Evolutionary conservation across 2,113 vertebrate genomes (phyloP).

Genomic region (Malurus alboscapulatus): DNA sequence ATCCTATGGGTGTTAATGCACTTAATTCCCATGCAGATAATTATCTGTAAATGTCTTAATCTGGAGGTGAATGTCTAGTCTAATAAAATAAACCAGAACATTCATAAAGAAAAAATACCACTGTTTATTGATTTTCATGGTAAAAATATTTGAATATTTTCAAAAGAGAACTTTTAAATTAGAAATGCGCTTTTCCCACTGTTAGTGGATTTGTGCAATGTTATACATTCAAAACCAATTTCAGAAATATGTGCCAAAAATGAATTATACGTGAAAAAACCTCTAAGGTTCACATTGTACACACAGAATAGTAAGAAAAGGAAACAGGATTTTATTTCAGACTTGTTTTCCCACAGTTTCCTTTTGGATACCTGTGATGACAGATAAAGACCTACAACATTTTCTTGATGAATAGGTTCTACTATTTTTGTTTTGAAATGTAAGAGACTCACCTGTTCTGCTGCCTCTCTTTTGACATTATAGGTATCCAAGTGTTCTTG

Average conservation of each 20-base stretch:
- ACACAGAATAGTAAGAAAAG: background rate
- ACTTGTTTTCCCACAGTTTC: background rate
- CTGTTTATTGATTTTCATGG: background rate
- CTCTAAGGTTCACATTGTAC: background rate
- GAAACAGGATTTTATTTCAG: background rate
- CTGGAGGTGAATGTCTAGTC: background rate
- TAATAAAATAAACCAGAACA: background rate
- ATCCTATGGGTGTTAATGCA: background rate
- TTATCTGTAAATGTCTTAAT: background rate
- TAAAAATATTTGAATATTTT: background rate
- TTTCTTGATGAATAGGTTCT: background rate
- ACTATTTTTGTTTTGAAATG: background rate
- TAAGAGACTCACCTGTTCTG: slow-evolving; percentile 83
- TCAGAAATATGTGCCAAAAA: background rate
- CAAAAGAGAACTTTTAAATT: background rate
- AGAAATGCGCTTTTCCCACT: background rate
- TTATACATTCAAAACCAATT: background rate
- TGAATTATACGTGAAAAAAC: background rate
- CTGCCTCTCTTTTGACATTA: slow-evolving; percentile 90
- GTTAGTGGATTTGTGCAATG: background rate
- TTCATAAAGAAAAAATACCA: background rate
- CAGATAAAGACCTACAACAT: background rate
- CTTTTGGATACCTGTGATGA: background rate
- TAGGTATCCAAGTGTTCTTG: slow-evolving; percentile 98
- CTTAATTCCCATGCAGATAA: background rate